These are phyloP conservation scores for Macrosoma leucophasiata DNA, from an alignment of 2,888 invertebrate genomes.

Conservation along the genomic window DNA sequence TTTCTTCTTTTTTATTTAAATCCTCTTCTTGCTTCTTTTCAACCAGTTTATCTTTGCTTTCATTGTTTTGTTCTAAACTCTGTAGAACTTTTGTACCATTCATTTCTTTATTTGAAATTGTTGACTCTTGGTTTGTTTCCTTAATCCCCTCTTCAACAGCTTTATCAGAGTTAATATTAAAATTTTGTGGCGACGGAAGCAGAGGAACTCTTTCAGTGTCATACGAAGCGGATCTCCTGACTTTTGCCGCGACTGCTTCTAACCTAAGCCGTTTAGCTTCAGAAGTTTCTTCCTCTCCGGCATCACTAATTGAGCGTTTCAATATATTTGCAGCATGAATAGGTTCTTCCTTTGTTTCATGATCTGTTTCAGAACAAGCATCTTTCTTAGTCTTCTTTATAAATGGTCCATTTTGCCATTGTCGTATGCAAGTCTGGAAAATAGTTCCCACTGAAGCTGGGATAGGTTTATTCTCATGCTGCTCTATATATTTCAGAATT, in stretches of 20 bases:
- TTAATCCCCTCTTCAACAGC: conserved; percentile 13
- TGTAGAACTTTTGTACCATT: not conserved
- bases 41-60: conserved; percentile 22
- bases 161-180: conserved; percentile 25
- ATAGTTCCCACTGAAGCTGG: conserved; percentile 75
- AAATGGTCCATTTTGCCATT: conserved; percentile 63
- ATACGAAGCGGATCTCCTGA: conserved; percentile 62
- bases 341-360: conserved; percentile 40
- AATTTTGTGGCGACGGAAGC: no score
- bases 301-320: conserved; percentile 66
- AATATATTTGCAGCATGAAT: conserved; percentile 64
- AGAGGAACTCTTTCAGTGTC: conserved; percentile 52
- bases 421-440: conserved; percentile 75
- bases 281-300: conserved; percentile 58
- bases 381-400: conserved; percentile 53
- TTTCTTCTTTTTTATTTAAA: conserved; percentile 45
- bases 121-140: conserved; percentile 21
- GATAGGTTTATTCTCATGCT: conserved; percentile 82
- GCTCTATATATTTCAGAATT: conserved; percentile 90
- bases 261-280: conserved; percentile 58
- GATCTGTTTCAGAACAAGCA: conserved; percentile 34
- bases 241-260: conserved; percentile 63
- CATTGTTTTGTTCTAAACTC: conserved; percentile 18
- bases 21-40: conserved; percentile 30
- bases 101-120: conserved; percentile 4